Conservation (phyloP, 1,140 invertebrate species). For the Drosophila sechellia region DNA sequence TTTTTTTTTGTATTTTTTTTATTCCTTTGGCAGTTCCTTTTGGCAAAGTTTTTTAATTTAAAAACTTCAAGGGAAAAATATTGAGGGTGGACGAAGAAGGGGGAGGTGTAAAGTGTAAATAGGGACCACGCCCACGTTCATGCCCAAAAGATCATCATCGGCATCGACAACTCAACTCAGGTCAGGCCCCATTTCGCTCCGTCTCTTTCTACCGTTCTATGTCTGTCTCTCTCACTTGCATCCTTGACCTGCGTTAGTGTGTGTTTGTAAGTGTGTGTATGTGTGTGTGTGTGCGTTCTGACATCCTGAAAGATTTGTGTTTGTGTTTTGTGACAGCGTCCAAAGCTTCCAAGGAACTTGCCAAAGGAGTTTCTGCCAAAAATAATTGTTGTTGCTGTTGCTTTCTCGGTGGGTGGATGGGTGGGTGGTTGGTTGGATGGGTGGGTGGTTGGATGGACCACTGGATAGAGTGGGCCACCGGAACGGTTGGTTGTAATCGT, state of each 20-base stretch:
- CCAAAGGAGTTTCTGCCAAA: conserved; percentile 72
- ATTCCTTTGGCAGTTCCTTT: conserved; percentile 46
- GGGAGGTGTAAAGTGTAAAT: conserved; percentile 57
- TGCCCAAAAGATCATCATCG: conserved; percentile 23
- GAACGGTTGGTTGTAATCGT: not conserved
- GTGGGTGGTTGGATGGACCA: no score
- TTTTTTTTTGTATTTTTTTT: conserved; percentile 4
- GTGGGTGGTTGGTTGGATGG: no score
- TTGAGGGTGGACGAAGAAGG: not conserved
- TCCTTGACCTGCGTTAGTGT: conserved; percentile 59
- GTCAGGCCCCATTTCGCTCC: not conserved
- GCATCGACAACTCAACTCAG: conserved; percentile 8
- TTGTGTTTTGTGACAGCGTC: conserved; percentile 77
- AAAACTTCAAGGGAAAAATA: conserved; percentile 61
- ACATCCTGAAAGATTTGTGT: conserved; percentile 69
- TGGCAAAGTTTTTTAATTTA: conserved; percentile 79
- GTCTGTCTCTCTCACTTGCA: conserved; percentile 29
- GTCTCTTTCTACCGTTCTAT: not conserved
- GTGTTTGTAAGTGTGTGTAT: not conserved
- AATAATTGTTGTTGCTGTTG: conserved; percentile 35
- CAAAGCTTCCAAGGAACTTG: conserved; percentile 64
- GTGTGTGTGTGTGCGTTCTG: conserved; percentile 14
- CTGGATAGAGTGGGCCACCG: not conserved
- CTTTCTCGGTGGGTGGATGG: not conserved
- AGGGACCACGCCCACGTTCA: conserved; percentile 25